Percentiles rank a stretch among this genome's conserved stretches.
phyloP scores from a whole-genome alignment of 2,113 vertebrate species.

The Meles meles region DNA sequence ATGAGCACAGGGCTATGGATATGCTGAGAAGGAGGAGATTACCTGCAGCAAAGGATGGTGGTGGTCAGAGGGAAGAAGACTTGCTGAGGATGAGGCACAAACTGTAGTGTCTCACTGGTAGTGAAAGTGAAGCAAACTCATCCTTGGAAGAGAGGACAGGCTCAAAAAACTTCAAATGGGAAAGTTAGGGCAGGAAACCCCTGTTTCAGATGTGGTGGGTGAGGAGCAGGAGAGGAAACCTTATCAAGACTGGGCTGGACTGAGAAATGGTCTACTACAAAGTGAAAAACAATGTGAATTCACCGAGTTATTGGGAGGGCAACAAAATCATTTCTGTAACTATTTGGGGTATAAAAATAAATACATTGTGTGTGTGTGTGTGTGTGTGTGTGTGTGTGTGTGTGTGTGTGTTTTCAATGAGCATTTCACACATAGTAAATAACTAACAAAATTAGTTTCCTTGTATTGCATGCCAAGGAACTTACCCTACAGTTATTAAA shows the following conservation, averaged over 20 bases:
- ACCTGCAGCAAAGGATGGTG: neutral
- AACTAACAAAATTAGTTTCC: neutral
- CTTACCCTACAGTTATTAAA: neutral
- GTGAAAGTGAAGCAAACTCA: neutral
- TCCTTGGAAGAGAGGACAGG: too few species aligned
- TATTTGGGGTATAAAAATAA: neutral
- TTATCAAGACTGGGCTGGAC: accelerated
- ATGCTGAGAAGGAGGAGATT: neutral
- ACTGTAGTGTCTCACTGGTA: accelerated
- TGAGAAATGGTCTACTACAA: neutral
- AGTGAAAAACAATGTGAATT: neutral
- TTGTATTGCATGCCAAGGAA: neutral
- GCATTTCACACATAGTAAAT: neutral
- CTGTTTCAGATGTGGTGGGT: accelerated
- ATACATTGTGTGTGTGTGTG: neutral
- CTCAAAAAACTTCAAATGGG: neutral
- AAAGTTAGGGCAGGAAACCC: neutral
- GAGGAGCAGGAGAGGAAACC: neutral
- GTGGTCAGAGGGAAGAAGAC: neutral
- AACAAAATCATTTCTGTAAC: neutral
- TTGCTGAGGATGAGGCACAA: neutral
- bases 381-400: too few species aligned
- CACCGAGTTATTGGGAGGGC: neutral
- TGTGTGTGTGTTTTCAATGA: neutral
- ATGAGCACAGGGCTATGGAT: neutral